Conservation (phyloP, 92 coral and sea anemone species). For the Virgularia gustaviana region DNA sequence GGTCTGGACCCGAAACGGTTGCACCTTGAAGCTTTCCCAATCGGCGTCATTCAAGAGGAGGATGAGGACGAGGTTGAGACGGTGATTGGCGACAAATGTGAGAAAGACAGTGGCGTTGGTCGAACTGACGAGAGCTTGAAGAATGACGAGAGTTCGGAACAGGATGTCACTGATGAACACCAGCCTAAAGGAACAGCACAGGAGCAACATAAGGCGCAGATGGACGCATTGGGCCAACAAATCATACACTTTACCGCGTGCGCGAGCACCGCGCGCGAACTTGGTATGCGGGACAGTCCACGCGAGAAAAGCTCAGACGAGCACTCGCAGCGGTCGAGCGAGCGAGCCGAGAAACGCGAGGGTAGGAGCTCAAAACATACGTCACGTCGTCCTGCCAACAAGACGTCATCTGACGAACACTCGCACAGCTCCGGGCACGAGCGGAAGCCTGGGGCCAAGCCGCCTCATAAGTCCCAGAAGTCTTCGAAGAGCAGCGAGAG, state of each 20-base stretch:
- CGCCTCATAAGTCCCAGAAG: conserved; percentile 22
- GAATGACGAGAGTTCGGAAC: conserved; percentile 91
- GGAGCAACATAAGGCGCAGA: conserved; percentile 46
- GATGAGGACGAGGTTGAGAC: conserved; percentile 84
- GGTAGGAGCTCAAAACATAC: conserved; percentile 15
- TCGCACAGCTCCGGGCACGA: conserved; percentile 31
- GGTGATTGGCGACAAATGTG: conserved; percentile 84
- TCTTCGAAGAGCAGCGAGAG: conserved; percentile 6
- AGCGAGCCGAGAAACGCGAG: conserved; percentile 24
- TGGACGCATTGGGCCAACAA: conserved; percentile 49
- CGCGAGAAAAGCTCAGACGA: conserved; percentile 39
- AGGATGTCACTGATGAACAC: conserved; percentile 70
- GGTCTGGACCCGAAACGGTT: conserved; percentile 35
- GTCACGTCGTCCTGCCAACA: conserved; percentile 17
- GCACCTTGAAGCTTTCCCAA: conserved; percentile 55
- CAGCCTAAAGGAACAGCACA: conserved; percentile 43
- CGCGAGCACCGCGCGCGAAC: conserved; percentile 36
- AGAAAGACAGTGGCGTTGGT: conserved; percentile 95
- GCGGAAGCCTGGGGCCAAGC: conserved; percentile 12
- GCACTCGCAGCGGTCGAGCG: conserved; percentile 40
- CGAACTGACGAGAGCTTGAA: conserved; percentile 89
- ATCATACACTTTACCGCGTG: conserved; percentile 39
- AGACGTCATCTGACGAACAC: conserved; percentile 29
- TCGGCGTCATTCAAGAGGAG: conserved; percentile 91
- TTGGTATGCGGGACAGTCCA: conserved; percentile 26